phyloP scores from a whole-genome alignment of 1,140 invertebrate species.

The Drosophila varians region DNA sequence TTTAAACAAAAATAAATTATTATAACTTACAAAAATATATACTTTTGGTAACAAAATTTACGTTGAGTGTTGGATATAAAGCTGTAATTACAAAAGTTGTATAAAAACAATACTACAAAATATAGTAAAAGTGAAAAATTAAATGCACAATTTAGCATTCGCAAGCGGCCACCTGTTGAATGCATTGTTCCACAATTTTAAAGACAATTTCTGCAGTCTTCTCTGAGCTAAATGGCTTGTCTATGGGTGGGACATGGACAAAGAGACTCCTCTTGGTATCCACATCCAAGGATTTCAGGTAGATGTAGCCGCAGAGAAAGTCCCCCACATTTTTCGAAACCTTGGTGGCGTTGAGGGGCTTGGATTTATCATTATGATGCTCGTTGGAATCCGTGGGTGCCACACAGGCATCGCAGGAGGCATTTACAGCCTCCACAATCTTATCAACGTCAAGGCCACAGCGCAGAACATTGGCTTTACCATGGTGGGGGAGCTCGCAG shows the following conservation, averaged over 20 bases:
- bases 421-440: slow-evolving; percentile 82
- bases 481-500: slow-evolving; percentile 72
- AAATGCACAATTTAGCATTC: slow-evolving; percentile 29
- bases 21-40: neutral
- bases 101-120: neutral
- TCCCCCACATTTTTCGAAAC: slow-evolving; percentile 79
- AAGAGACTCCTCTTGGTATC: slow-evolving; percentile 85
- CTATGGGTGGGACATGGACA: slow-evolving; percentile 87
- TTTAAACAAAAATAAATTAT: neutral
- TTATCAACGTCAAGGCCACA: slow-evolving; percentile 84
- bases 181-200: slow-evolving; percentile 84
- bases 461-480: slow-evolving; percentile 68
- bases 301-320: slow-evolving; percentile 88
- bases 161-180: slow-evolving; percentile 48
- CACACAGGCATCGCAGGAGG: slow-evolving; percentile 50
- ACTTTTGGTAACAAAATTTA: neutral
- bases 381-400: slow-evolving; percentile 6
- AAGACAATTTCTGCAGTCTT: slow-evolving; percentile 85
- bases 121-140: neutral
- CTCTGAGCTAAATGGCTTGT: slow-evolving; percentile 84
- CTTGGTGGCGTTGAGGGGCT: slow-evolving; percentile 5
- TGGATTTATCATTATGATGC: slow-evolving; percentile 2
- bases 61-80: neutral
- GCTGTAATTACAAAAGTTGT: neutral
- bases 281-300: slow-evolving; percentile 85